Percentiles rank a stretch among this genome's conserved stretches.
Evolutionary conservation across 2,797 vertebrate genomes (phyloP).

Genomic region (Rhinella marina): DNA sequence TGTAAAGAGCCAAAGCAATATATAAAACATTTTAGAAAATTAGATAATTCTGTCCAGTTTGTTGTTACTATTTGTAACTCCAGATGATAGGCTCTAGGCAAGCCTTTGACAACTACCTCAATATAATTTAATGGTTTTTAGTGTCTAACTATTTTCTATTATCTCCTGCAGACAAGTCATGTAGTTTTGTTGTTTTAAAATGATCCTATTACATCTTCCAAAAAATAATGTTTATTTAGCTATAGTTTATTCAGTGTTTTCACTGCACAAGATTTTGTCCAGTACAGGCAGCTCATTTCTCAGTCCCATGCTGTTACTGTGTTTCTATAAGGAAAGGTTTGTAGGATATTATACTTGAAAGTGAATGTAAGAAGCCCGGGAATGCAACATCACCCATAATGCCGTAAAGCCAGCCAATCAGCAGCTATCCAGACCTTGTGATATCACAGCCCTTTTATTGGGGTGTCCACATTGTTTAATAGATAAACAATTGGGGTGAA

Average conservation of each 20-base stretch:
- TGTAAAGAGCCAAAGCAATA: not conserved
- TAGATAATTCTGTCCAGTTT: not conserved
- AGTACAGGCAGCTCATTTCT: not conserved
- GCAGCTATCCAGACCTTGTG: too few species aligned
- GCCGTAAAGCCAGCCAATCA: too few species aligned
- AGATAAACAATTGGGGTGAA: too few species aligned
- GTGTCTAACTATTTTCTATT: constrained; percentile 17
- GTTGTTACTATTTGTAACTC: constrained; percentile 16
- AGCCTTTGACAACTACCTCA: not conserved
- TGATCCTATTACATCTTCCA: constrained; percentile 26
- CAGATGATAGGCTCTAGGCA: constrained; percentile 14
- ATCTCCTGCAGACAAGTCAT: constrained; percentile 17
- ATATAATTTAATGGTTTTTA: constrained; percentile 10
- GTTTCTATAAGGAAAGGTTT: not conserved
- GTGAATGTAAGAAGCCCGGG: too few species aligned
- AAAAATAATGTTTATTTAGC: constrained; percentile 39
- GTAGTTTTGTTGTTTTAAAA: constrained; percentile 4
- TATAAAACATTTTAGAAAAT: not conserved
- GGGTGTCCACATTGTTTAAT: too few species aligned
- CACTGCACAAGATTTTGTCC: not conserved
- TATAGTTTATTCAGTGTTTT: constrained; percentile 17
- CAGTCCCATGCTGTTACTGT: not conserved
- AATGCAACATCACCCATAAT: too few species aligned
- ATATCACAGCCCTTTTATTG: too few species aligned
- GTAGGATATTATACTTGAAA: too few species aligned